Evolutionary conservation across 2,888 invertebrate species (phyloP), one percentile per base, ranked within the genome.

Genomic region (Glyphotaelius pellucidus): DNA sequence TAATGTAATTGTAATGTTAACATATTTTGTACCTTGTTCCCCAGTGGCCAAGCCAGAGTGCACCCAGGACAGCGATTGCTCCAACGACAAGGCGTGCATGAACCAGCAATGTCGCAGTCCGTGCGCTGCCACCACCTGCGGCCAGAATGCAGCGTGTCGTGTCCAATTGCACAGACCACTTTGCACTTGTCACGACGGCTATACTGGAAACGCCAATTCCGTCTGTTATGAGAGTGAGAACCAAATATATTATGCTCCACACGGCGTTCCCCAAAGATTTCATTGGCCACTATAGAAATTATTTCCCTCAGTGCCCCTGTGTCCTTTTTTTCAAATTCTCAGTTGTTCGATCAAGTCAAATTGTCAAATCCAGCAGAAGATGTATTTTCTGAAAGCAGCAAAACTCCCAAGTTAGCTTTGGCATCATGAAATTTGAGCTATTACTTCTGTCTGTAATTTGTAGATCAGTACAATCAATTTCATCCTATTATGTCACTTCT

Each of bases 1-100:
- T 80, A 80, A 80, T 80, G 25, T 67, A 25, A 19, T 67, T 67
- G 25, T n/a, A 25, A 67, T 67, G 4, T 32, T 81, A 15, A 81
- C 30, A 31, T 32, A 67, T 32, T 15, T n/a, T 86, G 15, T 47
- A 1, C 25, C n/a, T 42, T 86, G 86, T 86, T 42, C n/a, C 25
- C n/a, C 95, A 93, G 96, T 95, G 93, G 97, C 97, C 14, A 96
- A 96, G 94, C 97, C 98, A 1, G 98, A 98, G 95, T 98, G 98
- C 94, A 95, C 96, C 35, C 96, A 96, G 93, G 98, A 98, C 94
- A 96, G 96, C 0, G 98, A 99, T 83, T 99, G 99, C 94, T 96
- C 97, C 0, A 98, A 98, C 93, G 97, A 98, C 94, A 97, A 98
- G 94, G 97, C 98, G 0, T 99, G 99, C 94, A 96, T 98, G 91